Base-by-base conservation (phyloP, 2,797 vertebrate species). In the Heliangelus exortis region DNA sequence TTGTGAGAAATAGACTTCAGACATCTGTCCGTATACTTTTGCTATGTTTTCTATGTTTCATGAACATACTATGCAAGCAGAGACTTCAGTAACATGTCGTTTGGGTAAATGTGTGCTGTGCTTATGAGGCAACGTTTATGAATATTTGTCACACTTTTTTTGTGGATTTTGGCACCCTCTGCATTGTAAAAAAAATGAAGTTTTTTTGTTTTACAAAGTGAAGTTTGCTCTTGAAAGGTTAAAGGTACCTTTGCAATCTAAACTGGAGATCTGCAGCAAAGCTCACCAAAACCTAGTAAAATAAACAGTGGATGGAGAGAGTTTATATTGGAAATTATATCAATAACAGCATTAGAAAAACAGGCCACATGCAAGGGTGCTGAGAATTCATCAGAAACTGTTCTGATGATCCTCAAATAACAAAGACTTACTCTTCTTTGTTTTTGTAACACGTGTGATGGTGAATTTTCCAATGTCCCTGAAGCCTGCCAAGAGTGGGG, bases 301-400 rank as follows among this genome's bases (percentile, higher is more conserved):
- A 96, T 90, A 96, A 96, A 91, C 67, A 89, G 45, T 71, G 73
- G 25, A 87, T 88, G 62, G 89, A 85, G 87, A 77, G 71, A 83
- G 50, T 87, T 94, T 95, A 77, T 81, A 54, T 86, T 95, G 93
- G 89, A 96, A 95, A 94, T 96, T 78, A 33, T 81, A 95, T 79
- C 85, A 95, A 68, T 93, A 89, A 82, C 53, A 93, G 65, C 62
- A 87, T 69, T 92, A 95, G 62, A 45, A 93, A 94, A 90, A 29
- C 84, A 85, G 81, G 29, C 76, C 73, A 84, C 69, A 51, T 89
- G 51, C 53, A 82, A 91, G 90, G 83, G 74, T 93, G 58, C 34
- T 78, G 62, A 93, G 65, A 95, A 96, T 86, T 95, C 90, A 85
- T 79, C 91, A 91, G 81, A 94, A 95, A 92, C 82, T 68, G 63